These are phyloP conservation scores for Bellardia bayeri DNA, from an alignment of 2,888 invertebrate species.

Conservation along the genomic window DNA sequence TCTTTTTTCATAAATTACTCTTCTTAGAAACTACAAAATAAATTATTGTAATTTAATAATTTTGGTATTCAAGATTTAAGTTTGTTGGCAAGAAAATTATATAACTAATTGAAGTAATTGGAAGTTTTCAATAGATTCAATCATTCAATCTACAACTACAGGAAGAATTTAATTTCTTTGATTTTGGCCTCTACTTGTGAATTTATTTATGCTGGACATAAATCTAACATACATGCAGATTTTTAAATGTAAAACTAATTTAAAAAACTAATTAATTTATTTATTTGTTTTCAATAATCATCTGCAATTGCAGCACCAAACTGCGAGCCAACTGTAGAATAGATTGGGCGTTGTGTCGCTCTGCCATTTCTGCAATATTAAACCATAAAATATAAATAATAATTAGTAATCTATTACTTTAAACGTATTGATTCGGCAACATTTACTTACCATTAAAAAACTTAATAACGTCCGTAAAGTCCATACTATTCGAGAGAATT, in stretches of 20 bases:
- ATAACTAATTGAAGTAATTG: background rate
- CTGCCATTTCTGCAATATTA: conserved; percentile 94
- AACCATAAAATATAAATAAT: background rate
- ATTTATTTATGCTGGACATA: conserved; percentile 22
- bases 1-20: too few species aligned
- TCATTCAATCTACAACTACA: conserved; percentile 40
- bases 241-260: background rate
- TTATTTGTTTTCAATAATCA: conserved; percentile 96
- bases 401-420: background rate
- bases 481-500: conserved; percentile 97
- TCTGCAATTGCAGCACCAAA: conserved; percentile 94
- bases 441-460: conserved; percentile 95
- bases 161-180: conserved; percentile 54
- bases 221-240: conserved; percentile 4
- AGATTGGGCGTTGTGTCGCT: conserved; percentile 94
- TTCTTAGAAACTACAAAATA: conserved; percentile 14
- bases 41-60: conserved; percentile 49
- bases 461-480: conserved; percentile 98
- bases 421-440: background rate
- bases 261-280: background rate
- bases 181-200: conserved; percentile 53
- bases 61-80: background rate
- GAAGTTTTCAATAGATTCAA: background rate
- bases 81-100: conserved; percentile 8
- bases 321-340: conserved; percentile 93